These are phyloP conservation scores for Neotoma lepida DNA, from an alignment of 2,113 vertebrate genomes.

Conservation along the genomic window DNA sequence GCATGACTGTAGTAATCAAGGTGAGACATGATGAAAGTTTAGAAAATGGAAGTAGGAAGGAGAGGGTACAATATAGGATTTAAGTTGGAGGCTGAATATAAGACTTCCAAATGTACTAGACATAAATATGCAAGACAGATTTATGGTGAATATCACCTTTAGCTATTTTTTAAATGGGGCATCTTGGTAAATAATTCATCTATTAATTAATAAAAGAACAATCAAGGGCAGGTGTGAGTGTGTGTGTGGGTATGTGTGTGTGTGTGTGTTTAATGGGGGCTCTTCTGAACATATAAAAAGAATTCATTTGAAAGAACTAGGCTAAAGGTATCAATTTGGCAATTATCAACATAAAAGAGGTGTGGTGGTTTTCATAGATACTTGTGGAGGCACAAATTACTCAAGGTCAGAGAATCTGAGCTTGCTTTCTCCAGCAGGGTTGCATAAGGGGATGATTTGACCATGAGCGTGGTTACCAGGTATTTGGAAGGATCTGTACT, in stretches of 20 bases:
- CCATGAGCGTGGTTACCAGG: too few species aligned
- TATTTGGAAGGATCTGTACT: too few species aligned
- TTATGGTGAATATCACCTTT: background rate
- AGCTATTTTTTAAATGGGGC: background rate
- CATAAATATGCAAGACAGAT: background rate
- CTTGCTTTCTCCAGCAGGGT: too few species aligned
- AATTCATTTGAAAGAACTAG: constrained; percentile 25
- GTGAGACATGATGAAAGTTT: background rate
- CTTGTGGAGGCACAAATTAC: background rate
- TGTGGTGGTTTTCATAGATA: background rate
- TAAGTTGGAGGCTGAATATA: background rate
- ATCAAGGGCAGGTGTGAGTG: background rate
- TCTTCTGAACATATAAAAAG: background rate
- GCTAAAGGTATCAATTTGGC: background rate
- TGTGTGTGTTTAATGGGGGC: background rate
- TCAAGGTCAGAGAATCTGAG: too few species aligned
- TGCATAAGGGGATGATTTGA: too few species aligned
- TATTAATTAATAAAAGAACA: constrained; percentile 4
- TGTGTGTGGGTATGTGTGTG: background rate
- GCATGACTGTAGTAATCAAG: background rate
- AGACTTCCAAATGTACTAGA: background rate
- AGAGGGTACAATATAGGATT: background rate
- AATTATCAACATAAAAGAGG: background rate
- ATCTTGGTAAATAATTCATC: background rate
- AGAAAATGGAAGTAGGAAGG: background rate